Conservation (phyloP, 2,888 invertebrate genomes). For the Plebejus anna region DNA sequence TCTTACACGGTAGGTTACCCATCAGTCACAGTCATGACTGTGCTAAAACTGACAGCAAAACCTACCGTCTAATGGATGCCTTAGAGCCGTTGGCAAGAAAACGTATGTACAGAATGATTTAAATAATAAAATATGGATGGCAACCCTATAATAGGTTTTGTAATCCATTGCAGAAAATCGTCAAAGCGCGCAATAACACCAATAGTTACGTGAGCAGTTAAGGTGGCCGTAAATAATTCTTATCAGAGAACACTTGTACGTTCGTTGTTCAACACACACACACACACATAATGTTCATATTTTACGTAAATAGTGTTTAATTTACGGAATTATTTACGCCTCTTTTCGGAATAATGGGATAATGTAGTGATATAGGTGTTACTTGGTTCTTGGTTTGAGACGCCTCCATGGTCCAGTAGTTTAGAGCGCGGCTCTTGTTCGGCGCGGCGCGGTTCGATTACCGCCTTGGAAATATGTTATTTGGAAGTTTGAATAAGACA, state of each 20-base stretch:
- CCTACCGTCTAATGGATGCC: too few species aligned
- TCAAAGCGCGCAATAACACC: slow-evolving; percentile 5
- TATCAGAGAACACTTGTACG: slow-evolving; percentile 30
- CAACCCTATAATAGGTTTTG: slow-evolving; percentile 6
- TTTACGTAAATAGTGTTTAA: slow-evolving; percentile 24
- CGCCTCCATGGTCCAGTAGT: too few species aligned
- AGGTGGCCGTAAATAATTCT: slow-evolving; percentile 23
- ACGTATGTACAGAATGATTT: too few species aligned
- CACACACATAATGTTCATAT: neutral
- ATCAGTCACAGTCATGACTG: too few species aligned
- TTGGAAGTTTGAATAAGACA: too few species aligned
- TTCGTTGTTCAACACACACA: neutral
- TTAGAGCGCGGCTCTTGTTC: too few species aligned
- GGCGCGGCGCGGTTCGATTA: too few species aligned
- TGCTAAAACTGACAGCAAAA: too few species aligned
- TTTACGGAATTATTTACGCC: neutral
- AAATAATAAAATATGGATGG: neutral
- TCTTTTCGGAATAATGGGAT: neutral
- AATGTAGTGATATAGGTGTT: neutral
- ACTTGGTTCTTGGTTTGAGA: neutral
- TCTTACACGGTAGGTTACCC: too few species aligned
- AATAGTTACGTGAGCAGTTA: neutral
- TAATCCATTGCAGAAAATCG: slow-evolving; percentile 13
- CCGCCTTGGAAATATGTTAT: too few species aligned
- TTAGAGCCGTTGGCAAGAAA: too few species aligned